These are phyloP conservation scores for Cathartes aura DNA, from an alignment of 2,113 vertebrate genomes.

Conservation along the genomic window DNA sequence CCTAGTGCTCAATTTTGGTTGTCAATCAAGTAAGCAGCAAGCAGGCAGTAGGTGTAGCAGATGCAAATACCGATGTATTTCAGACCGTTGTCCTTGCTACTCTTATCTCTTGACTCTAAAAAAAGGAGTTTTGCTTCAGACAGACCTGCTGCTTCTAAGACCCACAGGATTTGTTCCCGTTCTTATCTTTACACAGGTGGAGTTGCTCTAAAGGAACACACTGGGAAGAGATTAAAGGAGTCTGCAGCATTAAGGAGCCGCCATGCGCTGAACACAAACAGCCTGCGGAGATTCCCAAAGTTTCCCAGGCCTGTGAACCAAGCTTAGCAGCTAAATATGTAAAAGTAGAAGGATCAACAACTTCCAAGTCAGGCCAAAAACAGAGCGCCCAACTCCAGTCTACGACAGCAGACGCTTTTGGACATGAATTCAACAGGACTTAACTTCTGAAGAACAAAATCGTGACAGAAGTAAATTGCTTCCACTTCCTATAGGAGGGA, in stretches of 20 bases:
- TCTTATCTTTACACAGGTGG: not conserved
- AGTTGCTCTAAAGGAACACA: not conserved
- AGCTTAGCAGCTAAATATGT: not conserved
- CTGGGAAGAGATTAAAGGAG: not conserved
- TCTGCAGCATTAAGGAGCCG: accelerated
- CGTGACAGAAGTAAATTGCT: not conserved
- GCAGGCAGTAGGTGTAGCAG: not conserved
- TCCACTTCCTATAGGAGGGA: not conserved
- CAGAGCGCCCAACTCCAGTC: not conserved
- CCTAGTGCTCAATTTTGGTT: not conserved
- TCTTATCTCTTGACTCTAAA: not conserved
- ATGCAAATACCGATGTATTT: not conserved
- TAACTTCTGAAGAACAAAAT: not conserved
- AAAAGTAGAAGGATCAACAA: not conserved
- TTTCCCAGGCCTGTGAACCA: not conserved
- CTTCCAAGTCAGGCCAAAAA: not conserved
- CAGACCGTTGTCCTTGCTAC: not conserved
- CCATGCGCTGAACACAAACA: not conserved
- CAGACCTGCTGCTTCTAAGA: not conserved
- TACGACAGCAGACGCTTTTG: not conserved
- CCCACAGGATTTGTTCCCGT: accelerated
- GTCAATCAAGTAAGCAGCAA: not conserved
- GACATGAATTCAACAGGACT: not conserved
- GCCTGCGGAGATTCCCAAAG: accelerated
- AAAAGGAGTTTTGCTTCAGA: not conserved